A percentile compares a stretch with the other conserved stretches of the same genome.
Evolutionary conservation across 2,113 vertebrate species (phyloP).

Genomic region (Mohoua ochrocephala): DNA sequence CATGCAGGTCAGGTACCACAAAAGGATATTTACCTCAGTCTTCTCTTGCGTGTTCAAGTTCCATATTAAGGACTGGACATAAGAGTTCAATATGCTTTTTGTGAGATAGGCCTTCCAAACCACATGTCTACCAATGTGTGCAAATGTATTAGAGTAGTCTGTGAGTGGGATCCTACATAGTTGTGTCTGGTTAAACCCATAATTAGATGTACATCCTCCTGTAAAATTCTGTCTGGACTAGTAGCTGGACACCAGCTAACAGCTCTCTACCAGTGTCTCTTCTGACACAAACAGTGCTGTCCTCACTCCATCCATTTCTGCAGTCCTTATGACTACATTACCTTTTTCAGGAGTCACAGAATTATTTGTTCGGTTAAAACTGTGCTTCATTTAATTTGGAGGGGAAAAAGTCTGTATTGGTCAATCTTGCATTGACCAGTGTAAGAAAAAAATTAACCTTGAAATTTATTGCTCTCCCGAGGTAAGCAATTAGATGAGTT

Average conservation of each 20-base stretch:
- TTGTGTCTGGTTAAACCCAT: neutral
- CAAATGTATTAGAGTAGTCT: neutral
- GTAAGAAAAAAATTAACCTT: neutral
- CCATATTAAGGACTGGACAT: neutral
- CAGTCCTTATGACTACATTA: neutral
- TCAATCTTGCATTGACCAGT: neutral
- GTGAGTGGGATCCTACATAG: neutral
- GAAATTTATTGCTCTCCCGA: neutral
- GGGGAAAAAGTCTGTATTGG: neutral
- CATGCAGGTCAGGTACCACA: neutral
- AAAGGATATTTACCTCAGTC: neutral
- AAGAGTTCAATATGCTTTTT: neutral
- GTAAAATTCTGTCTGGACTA: neutral
- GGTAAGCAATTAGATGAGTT: neutral
- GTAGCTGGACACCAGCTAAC: neutral
- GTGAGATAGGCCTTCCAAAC: neutral
- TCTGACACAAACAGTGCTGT: neutral
- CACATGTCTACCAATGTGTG: neutral
- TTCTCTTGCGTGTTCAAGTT: neutral
- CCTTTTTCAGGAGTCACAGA: neutral
- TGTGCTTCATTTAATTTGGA: neutral
- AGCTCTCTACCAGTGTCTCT: neutral
- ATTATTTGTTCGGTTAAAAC: neutral
- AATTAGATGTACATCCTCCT: neutral
- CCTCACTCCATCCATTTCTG: neutral